Evolutionary conservation across 2,113 vertebrate species (phyloP), one percentile per base, ranked within the genome.

Genomic region (Eonycteris spelaea): DNA sequence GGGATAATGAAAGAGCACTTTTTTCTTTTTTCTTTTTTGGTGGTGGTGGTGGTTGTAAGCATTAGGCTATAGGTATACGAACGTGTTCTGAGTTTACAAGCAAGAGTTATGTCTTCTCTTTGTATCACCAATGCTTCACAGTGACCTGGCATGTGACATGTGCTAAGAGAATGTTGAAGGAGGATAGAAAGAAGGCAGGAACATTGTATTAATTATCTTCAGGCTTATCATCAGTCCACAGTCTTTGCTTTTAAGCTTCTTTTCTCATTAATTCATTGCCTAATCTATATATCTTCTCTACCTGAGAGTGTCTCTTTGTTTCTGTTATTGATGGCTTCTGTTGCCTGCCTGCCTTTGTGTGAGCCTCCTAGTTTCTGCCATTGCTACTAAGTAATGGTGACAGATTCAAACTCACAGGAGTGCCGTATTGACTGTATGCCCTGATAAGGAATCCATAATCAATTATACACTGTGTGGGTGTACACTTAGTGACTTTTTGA

Each of bases 401-500:
- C 61, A 89, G 61, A 28, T 71, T 89, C 59, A 89, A 45, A 86
- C 38, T 85, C 21, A 61, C 5, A 33, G 61, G 43, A 92, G 30
- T 75, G 26, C 22, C 40, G 7, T 84, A 28, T 84, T 89, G 53
- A 86, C 26, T 86, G 7, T 68, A 35, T 86, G 26, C 11, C 14
- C 35, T 75, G 51, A 53, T 51, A 89, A 71, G 40, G 78, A 71
- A 30, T 33, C 45, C 40, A 59, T 82, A 91, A 59, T 84, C 67
- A 95, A 18, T 93, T 38, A 18, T 3, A 61, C 10, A 83, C 33
- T 92, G 2, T 83, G 28, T 90, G 12, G 22, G 8, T 83, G 4
- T 97, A 53, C 22, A 78, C 73, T 90, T 75, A 71, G 21, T 93
- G 43, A 55, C 80, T 82, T 95, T 51, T 80, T 70, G n/a, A 15